Base-by-base conservation (phyloP, 2,888 invertebrate genomes). In the Zeuzera pyrina region DNA sequence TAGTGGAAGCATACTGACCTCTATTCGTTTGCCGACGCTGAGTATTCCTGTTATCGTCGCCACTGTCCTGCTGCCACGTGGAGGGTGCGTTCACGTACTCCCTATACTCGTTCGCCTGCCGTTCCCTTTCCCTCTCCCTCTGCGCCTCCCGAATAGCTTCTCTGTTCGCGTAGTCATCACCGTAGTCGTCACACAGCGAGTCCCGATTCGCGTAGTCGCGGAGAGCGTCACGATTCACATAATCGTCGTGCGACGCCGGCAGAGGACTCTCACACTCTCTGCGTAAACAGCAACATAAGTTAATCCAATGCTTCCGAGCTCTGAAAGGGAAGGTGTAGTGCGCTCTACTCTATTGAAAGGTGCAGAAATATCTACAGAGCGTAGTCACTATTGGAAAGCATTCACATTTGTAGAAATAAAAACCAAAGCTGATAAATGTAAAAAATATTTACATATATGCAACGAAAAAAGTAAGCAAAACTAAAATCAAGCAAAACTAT, bases 141-240 rank as follows among this genome's bases (percentile, higher is more conserved):
- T 81, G 71, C 41, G 84, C 84, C 48, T 83, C 81, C n/a, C 84
- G 67, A 28, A 84, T 84, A 12, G 81, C 84, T 26, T 84, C 84
- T 6, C 81, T 47, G 42, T 84, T 84, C 28, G 79, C 84, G 64
- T 84, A 84, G 62, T 84, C 84, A 22, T 84, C 84, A 3, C 72
- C 73, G 49, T 78, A 77, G 64, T 79, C 79, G 49, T 83, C 83
- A 38, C 81, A 74, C 22, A 81, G 47, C 16, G 83, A 83, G 48
- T 83, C 81, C 13, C 81, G 50, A 41, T 81, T 81, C 26, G 79
- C 83, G 64, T 71, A 83, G 42, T 78, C 83, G 3, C 81, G 62
- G 10, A 78, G 41, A 33, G 66, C 81, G 42, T 81, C 83, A 10
- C 79, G 59, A 46, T 83, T 83, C 38, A 76, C 81, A 69, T 83